These are phyloP conservation scores for Frankliniella intonsa DNA, from an alignment of 2,888 invertebrate species.

Conservation along the genomic window DNA sequence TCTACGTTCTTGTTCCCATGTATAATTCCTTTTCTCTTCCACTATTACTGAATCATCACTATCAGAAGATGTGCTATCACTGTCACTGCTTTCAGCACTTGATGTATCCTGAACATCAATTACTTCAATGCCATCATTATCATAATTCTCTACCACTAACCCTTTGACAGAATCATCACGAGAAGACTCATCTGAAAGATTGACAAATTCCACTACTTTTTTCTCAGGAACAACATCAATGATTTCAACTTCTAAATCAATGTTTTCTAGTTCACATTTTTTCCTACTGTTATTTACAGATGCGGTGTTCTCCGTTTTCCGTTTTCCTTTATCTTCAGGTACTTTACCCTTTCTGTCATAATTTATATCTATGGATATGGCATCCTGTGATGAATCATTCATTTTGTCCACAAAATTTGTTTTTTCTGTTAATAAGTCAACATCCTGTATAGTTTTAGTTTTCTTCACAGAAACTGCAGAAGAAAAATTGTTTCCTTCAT, in stretches of 20 bases:
- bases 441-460: neutral
- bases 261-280: neutral
- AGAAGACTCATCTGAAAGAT: slow-evolving; percentile 11
- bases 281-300: too few species aligned
- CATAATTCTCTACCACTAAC: neutral
- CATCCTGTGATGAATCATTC: too few species aligned
- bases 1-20: slow-evolving; percentile 20
- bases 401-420: too few species aligned
- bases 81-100: neutral
- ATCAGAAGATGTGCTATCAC: neutral
- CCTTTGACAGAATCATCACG: neutral
- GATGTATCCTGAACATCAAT: neutral
- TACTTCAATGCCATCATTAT: neutral
- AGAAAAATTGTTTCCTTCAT: neutral
- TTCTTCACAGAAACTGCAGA: neutral
- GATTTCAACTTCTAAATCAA: neutral
- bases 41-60: neutral
- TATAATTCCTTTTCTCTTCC: neutral
- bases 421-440: too few species aligned
- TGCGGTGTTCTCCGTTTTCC: too few species aligned
- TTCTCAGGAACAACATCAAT: neutral
- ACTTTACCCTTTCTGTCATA: too few species aligned
- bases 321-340: too few species aligned
- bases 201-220: neutral
- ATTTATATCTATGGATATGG: too few species aligned